These are phyloP conservation scores for Bombus soroeensis DNA, from an alignment of 1,140 invertebrate species.

Conservation along the genomic window DNA sequence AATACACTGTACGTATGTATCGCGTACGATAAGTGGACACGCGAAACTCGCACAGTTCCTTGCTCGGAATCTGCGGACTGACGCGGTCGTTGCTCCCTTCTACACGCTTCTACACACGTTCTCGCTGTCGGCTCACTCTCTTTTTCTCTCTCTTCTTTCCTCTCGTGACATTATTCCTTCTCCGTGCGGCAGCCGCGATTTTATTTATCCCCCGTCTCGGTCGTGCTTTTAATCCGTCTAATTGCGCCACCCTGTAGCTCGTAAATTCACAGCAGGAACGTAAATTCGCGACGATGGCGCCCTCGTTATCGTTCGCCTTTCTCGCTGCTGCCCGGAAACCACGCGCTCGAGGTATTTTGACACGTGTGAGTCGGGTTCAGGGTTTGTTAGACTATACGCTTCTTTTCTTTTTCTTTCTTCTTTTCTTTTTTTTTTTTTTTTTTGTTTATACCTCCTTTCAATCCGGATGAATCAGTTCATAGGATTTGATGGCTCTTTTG, in stretches of 20 bases:
- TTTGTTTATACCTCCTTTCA: background rate
- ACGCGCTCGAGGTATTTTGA: background rate
- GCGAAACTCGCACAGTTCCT: conserved; percentile 65
- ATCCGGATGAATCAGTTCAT: background rate
- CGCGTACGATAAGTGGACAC: conserved; percentile 48
- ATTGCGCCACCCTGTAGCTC: conserved; percentile 17
- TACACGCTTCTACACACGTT: conserved; percentile 16
- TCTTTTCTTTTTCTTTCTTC: no score
- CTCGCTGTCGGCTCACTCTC: conserved; percentile 33
- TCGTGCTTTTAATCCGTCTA: conserved; percentile 39
- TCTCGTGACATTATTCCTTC: conserved; percentile 4
- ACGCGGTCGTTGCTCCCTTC: conserved; percentile 73
- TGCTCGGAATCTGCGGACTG: conserved; percentile 71
- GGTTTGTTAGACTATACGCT: background rate
- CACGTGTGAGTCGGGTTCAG: background rate
- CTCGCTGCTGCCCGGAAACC: background rate
- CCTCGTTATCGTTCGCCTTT: background rate
- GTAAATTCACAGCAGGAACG: conserved; percentile 26
- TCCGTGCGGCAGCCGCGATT: conserved; percentile 3
- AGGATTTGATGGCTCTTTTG: background rate
- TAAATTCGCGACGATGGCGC: conserved; percentile 8
- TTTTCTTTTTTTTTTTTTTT: background rate
- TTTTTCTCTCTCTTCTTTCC: conserved; percentile 60
- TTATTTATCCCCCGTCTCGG: conserved; percentile 33
- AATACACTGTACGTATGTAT: background rate